These are phyloP conservation scores for Zonotrichia leucophrys DNA, from an alignment of 2,113 vertebrate species.

Conservation along the genomic window DNA sequence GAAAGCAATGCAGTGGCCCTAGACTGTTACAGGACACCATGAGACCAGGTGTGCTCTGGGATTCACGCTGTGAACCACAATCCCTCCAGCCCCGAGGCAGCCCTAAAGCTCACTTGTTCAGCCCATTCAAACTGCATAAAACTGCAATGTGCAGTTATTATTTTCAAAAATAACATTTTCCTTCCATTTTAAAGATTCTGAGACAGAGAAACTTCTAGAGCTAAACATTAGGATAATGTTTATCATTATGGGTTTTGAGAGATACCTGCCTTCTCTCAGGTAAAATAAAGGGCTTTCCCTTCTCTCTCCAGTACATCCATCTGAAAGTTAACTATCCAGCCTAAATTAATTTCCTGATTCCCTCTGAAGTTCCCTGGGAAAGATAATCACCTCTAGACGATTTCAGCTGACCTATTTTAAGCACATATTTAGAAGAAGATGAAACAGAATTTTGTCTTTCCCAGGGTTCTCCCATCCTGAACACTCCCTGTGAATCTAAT, in stretches of 20 bases:
- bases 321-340: background rate
- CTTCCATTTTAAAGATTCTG: background rate
- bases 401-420: slow-evolving; percentile 33
- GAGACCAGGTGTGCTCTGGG: background rate
- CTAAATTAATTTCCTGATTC: background rate
- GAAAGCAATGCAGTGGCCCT: background rate
- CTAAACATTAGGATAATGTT: background rate
- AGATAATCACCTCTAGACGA: background rate
- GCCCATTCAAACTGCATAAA: background rate
- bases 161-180: background rate
- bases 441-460: slow-evolving; percentile 41
- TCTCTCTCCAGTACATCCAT: background rate
- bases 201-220: background rate
- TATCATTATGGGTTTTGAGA: background rate
- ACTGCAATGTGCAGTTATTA: background rate
- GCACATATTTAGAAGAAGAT: background rate
- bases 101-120: background rate
- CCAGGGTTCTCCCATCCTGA: background rate
- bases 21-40: background rate
- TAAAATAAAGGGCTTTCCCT: background rate
- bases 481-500: background rate
- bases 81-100: background rate
- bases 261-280: background rate
- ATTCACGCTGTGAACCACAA: background rate
- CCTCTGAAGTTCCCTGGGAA: background rate